Base-by-base conservation (phyloP, 2,797 vertebrate species). In the Hyperoplus immaculatus region DNA sequence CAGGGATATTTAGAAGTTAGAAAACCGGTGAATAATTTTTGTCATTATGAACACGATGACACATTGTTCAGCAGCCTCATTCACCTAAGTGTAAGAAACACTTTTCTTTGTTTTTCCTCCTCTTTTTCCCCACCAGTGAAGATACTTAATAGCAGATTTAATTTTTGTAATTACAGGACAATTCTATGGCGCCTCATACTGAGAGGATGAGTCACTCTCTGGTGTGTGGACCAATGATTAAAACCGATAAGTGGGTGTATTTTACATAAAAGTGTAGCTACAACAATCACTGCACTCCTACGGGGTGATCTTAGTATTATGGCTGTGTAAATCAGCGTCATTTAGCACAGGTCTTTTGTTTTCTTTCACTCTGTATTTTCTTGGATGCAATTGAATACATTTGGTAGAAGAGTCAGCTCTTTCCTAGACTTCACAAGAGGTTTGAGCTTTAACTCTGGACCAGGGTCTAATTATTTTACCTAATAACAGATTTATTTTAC, bases 211-310 rank as follows among this genome's bases (percentile, higher is more conserved):
- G 50, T 80, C 72, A 72, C 58, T 81, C 41, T 65, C 53, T 79
- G 61, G 79, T 73, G 62, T 71, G 68, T 71, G 68, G 54, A 76
- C 69, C 67, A 76, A 56, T 87, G 62, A 89, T 87, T 86, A 84
- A 71, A 87, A 78, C 54, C 79, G 71, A 76, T 77, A 80, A 61
- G 84, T 85, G 77, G 83, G 78, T 78, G 66, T 64, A 51, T 84
- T 89, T 83, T 75, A 73, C 71, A 80, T 81, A 60, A 77, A 86
- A 82, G 58, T 69, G 60, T 65, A 42, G 77, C 69, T 74, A 56
- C 66, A 73, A 80, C 72, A 86, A 80, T 70, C 58, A 75, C 74
- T 86, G 75, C 62, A 87, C 79, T 88, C 86, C 73, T 85, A 82
- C 81, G 59, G 63, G 56, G 29, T 66, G 73, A 78, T 72, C 75